Base-by-base conservation (phyloP, 2,113 vertebrate species). In the Salvelinus fontinalis region DNA sequence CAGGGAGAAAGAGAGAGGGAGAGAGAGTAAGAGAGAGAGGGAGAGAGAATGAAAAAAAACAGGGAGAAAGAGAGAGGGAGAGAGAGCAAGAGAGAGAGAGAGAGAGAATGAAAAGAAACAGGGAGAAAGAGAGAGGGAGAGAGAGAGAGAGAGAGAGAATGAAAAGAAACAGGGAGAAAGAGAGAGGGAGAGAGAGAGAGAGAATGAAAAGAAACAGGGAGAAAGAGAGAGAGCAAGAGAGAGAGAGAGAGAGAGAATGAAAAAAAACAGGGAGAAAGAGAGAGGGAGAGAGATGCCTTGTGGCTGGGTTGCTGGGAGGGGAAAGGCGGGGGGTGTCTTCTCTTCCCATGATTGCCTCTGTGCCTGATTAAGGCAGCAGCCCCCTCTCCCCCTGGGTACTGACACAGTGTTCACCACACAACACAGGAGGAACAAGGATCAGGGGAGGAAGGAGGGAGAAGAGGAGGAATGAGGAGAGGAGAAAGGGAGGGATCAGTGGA, bases 361-460 rank as follows among this genome's bases (percentile, higher is more conserved):
- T 73, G 83, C 86, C 84, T 88, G 77, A 82, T 89, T 89, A 87
- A 81, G 74, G 73, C 24, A 2, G 64, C 16, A 70, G 60, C 59
- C n/a, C 54, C 18, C 18, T 3, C 51, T 5, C 66, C 81, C 69
- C 7, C 26, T 8, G 77, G 78, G 76, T 57, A 14, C 82, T 81
- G 83, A 85, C 81, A 84, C 67, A 72, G 77, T 75, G 73, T 84
- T 88, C 62, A 76, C 83, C 71, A 85, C 84, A 82, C 20, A 72
- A 79, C 81, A 71, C 79, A 67, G 81, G 1, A 3, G 49, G 73
- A 60, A 78, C 64, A 24, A 29, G 39, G 39, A 44, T 44, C 39
- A 44, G 39, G 39, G 9, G 39, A 44, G 39, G 39, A 44, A 44
- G 39, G 39, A 44, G 0, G 39, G 16, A 6, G 20, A 4, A 57